Base-by-base conservation (phyloP, 35 echinoderm and acorn worm species). In the Heliocidaris erythrogramma region DNA sequence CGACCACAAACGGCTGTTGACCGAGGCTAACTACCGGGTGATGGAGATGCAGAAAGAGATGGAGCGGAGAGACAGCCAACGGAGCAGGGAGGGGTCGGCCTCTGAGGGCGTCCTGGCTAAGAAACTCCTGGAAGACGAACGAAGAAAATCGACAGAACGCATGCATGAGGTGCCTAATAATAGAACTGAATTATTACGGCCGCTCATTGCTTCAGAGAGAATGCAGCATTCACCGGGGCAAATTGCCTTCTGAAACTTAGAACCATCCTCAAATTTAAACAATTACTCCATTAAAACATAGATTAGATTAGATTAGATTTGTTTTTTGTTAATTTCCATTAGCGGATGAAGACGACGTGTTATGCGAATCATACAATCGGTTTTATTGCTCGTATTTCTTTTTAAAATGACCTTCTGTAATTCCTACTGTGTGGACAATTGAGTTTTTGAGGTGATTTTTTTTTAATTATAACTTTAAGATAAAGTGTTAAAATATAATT, bases 1-100 rank as follows among this genome's bases (percentile, higher is more conserved):
- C 16, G 98, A 99, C 47, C 94, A 99, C 91, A 96, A 95, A 85
- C 96, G 97, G 85, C 85, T 97, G 29, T 47, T 99, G 31, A 93
- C 98, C 48, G 98, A 97, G 92, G 96, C 97, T 13, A 97, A 99
- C 60, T 95, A 97, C 32, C 95, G 95, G 71, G 95, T 95, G n/a
- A 61, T 99, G 48, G 96, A 99, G 59, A 92, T 96, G 13, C 96
- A 96, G 30, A 92, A 97, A n/a, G 96, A 99, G 42, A 56, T 97
- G 21, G 97, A 99, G 69, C 85, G 88, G 5, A 86, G 90, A 7
- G 94, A 96, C 0, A 94, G 93, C 30, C 96, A 95, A 42, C 30
- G 92, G 84, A 94, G 97, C 85, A 85, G 96, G 50, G 98, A 99
- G 10, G 90, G 95, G 30, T 86, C 86, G 31, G 94, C 86, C 17